These are phyloP conservation scores for Halictus quadricinctus DNA, from an alignment of 2,888 invertebrate species.

Conservation along the genomic window DNA sequence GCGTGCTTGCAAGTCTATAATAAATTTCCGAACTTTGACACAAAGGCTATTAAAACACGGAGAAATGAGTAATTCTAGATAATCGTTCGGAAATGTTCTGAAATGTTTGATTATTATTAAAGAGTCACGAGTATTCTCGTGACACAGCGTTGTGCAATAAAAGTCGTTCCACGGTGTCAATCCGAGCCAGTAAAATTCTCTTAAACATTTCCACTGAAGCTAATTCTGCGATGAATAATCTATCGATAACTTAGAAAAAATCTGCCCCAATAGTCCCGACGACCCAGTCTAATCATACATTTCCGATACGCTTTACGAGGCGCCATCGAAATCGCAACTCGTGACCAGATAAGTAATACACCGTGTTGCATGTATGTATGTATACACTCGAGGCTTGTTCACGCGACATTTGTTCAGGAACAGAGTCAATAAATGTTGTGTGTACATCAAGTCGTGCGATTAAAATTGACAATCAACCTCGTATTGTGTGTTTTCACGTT, in stretches of 20 bases:
- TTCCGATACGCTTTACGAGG: background rate
- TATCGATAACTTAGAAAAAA: background rate
- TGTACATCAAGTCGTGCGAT: background rate
- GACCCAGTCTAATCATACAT: background rate
- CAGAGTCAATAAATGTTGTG: slow-evolving; percentile 7
- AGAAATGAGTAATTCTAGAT: background rate
- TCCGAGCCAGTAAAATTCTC: background rate
- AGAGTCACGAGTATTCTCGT: background rate
- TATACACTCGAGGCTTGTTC: background rate
- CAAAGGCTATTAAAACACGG: background rate
- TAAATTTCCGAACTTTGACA: background rate
- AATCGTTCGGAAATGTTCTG: background rate
- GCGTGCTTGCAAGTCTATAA: background rate
- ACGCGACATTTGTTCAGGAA: slow-evolving; percentile 9
- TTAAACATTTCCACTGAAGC: background rate
- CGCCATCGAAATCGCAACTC: slow-evolving; percentile 11
- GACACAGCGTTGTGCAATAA: background rate
- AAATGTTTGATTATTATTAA: background rate
- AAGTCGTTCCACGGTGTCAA: background rate
- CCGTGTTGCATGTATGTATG: background rate
- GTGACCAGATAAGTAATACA: background rate
- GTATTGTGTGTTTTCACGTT: background rate
- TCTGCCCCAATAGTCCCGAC: background rate
- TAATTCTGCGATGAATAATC: background rate
- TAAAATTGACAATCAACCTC: background rate